Conservation (phyloP, 2,888 invertebrate species). For the Micoletzkya japonica region DNA sequence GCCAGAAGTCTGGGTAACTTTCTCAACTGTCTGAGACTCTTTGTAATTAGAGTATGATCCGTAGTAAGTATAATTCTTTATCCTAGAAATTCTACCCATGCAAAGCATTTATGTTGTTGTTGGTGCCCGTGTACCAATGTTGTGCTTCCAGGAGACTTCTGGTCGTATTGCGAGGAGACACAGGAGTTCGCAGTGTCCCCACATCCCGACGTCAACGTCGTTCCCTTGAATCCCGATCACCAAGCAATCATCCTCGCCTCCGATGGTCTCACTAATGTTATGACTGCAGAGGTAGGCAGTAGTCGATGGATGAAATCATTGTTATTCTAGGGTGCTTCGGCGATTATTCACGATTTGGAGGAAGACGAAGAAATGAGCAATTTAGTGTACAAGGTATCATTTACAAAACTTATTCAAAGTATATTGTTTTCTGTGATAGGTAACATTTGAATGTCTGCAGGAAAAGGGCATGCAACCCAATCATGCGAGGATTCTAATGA, state of each 20-base stretch:
- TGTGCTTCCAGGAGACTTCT: constrained; percentile 78
- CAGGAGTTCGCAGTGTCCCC: constrained; percentile 96
- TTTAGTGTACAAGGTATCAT: too few relatives aligned
- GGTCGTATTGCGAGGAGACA: constrained; percentile 90
- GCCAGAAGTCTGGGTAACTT: constrained; percentile 83
- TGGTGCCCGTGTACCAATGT: too few relatives aligned
- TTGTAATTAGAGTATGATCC: not conserved
- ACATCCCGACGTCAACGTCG: constrained; percentile 82
- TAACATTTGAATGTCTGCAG: constrained; percentile 11
- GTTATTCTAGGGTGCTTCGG: constrained; percentile 72
- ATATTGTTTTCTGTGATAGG: not conserved
- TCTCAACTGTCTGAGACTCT: not conserved
- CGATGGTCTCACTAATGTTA: constrained; percentile 95
- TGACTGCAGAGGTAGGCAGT: constrained; percentile 70
- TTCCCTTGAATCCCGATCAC: not conserved
- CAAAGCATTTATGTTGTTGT: too few relatives aligned
- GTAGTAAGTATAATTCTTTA: too few relatives aligned
- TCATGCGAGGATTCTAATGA: constrained; percentile 87
- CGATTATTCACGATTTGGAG: constrained; percentile 64
- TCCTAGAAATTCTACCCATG: too few relatives aligned
- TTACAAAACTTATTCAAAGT: not conserved
- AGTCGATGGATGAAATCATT: too few relatives aligned
- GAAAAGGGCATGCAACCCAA: constrained; percentile 68
- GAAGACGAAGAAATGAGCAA: too few relatives aligned
- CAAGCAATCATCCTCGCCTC: constrained; percentile 75